phyloP scores from a whole-genome alignment of 1,140 invertebrate species.

The Anthonomus grandis region DNA sequence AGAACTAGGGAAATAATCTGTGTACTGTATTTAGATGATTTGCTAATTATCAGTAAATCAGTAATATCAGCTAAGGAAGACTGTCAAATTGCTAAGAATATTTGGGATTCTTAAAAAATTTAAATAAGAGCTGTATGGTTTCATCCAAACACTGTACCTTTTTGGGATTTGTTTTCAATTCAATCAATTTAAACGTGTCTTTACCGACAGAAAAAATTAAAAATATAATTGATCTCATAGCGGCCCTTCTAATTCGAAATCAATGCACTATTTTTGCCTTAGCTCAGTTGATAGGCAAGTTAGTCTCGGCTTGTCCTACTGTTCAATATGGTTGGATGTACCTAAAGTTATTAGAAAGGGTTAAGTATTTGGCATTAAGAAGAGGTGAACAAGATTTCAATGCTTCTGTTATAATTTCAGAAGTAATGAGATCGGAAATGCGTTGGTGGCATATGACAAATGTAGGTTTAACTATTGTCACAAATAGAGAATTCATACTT shows the following conservation, averaged over 20 bases:
- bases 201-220: conserved; percentile 4
- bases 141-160: background rate
- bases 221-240: background rate
- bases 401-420: background rate
- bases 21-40: conserved; percentile 23
- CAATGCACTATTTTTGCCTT: background rate
- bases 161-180: conserved; percentile 11
- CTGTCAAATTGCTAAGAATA: background rate
- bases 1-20: conserved; percentile 8
- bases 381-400: background rate
- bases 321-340: conserved; percentile 7
- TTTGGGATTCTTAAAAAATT: conserved; percentile 8
- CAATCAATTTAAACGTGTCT: background rate
- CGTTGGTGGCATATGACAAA: conserved; percentile 3
- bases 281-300: background rate
- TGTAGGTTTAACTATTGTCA: no score
- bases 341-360: conserved; percentile 1
- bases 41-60: conserved; percentile 16
- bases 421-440: background rate
- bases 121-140: background rate
- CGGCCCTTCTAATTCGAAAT: background rate
- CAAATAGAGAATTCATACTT: conserved; percentile 1
- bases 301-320: conserved; percentile 2
- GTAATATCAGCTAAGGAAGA: background rate
- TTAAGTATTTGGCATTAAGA: background rate